Percentiles rank a stretch among this genome's conserved stretches.
Conservation (phyloP, 2,113 vertebrate genomes). For the Tupaia tana region DNA sequence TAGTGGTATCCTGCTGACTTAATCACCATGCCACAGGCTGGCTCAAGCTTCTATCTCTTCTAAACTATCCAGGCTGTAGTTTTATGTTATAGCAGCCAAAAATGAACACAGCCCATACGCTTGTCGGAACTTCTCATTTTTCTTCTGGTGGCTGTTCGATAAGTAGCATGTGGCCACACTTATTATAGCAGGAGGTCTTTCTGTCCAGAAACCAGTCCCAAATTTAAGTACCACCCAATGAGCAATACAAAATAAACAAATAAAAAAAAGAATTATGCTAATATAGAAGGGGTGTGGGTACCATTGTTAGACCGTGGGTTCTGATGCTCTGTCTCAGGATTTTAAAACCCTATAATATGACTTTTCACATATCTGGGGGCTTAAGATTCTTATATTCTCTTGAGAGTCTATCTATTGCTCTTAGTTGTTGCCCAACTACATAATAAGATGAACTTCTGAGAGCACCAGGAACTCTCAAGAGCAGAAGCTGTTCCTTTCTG, state of each 20-base stretch:
- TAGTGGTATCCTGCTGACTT: too few relatives aligned
- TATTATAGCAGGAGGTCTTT: not conserved
- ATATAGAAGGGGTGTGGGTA: not conserved
- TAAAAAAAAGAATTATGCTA: not conserved
- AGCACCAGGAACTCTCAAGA: not conserved
- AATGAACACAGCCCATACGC: too few relatives aligned
- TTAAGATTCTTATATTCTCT: constrained; percentile 50
- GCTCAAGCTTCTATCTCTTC: too few relatives aligned
- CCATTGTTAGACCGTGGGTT: not conserved
- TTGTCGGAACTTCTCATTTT: not conserved
- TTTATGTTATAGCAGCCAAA: too few relatives aligned
- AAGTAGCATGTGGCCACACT: not conserved
- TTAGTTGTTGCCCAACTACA: not conserved
- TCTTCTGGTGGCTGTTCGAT: not conserved
- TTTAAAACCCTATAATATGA: not conserved
- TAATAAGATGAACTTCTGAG: constrained; percentile 19
- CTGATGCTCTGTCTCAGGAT: not conserved
- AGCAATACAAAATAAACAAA: not conserved
- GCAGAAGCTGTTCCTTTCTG: constrained; percentile 48
- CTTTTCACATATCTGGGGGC: not conserved
- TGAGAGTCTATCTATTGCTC: constrained; percentile 28
- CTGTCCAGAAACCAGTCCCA: not conserved
- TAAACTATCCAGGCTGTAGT: too few relatives aligned
- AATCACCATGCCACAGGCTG: too few relatives aligned
- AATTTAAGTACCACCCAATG: not conserved